A percentile compares a stretch with the other conserved stretches of the same genome.
phyloP scores from a whole-genome alignment of 2,113 vertebrate species.

The Rhineura floridana region DNA sequence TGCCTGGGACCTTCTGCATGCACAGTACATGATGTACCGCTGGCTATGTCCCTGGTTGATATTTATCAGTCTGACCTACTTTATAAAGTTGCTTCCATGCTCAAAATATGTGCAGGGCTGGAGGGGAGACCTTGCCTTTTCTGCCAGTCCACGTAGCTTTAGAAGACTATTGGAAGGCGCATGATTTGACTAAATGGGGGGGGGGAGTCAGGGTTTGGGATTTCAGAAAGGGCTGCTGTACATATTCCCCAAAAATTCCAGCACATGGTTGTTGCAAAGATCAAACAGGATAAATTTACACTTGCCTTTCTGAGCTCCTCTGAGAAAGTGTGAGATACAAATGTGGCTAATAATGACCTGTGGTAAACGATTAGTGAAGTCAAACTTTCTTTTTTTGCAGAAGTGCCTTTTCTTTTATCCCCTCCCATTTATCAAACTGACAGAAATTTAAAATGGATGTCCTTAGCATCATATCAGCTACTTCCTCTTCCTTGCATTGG shows the following conservation, averaged over 20 bases:
- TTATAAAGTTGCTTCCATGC: neutral
- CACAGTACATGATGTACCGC: neutral
- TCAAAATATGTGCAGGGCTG: neutral
- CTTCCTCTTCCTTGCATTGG: neutral
- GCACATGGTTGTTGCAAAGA: neutral
- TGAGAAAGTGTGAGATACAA: neutral
- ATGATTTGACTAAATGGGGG: neutral
- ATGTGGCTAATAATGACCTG: neutral
- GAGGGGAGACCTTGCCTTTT: neutral
- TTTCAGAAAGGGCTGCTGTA: neutral
- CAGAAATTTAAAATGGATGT: neutral
- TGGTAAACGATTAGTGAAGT: neutral
- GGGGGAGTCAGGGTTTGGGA: neutral
- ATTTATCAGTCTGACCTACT: neutral
- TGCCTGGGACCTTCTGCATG: neutral
- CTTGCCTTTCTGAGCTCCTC: neutral
- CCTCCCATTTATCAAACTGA: slow-evolving; percentile 12
- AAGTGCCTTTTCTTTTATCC: neutral
- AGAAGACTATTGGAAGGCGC: neutral
- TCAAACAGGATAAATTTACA: neutral
- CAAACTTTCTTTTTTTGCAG: neutral
- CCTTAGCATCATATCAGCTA: neutral
- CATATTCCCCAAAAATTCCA: neutral
- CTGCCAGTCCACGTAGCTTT: neutral
- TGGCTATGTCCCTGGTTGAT: neutral